Evolutionary conservation across 92 coral and sea anemone genomes (phyloP).

Genomic region (Pocillopora meandrina): DNA sequence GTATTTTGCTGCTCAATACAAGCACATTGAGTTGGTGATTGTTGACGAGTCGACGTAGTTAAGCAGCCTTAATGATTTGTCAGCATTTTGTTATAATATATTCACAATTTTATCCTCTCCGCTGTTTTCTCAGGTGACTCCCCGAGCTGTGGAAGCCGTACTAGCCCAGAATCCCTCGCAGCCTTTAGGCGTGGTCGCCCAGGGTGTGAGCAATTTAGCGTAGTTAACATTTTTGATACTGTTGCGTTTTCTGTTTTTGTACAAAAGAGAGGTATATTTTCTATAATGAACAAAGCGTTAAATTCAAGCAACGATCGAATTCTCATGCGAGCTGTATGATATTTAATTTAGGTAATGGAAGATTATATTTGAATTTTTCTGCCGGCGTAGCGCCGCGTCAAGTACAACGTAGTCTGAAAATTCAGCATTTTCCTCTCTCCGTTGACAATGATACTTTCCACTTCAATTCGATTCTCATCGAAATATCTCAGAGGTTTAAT

Average conservation of each 20-base stretch:
- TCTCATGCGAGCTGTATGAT: constrained; percentile 29
- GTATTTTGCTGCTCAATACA: too few relatives aligned
- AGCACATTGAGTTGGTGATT: too few relatives aligned
- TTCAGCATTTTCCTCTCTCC: too few relatives aligned
- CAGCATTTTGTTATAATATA: background rate
- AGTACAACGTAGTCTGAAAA: background rate
- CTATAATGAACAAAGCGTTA: constrained; percentile 50
- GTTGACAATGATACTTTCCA: background rate
- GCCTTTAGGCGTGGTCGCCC: constrained; percentile 39
- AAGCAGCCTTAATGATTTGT: background rate
- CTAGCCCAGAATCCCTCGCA: constrained; percentile 47
- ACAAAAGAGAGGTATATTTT: constrained; percentile 44
- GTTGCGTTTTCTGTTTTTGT: constrained; percentile 27
- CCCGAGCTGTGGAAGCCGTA: constrained; percentile 15
- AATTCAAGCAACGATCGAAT: constrained; percentile 31
- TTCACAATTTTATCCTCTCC: background rate
- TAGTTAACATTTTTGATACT: constrained; percentile 18
- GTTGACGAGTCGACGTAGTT: too few relatives aligned
- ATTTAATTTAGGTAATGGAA: constrained; percentile 24
- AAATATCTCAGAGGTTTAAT: background rate
- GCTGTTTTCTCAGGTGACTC: constrained; percentile 23
- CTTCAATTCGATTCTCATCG: background rate
- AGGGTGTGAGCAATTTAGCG: constrained; percentile 22
- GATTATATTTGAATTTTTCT: background rate
- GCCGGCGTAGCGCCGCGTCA: background rate